These are phyloP conservation scores for Epizoanthus stellaris DNA, from an alignment of 92 coral and sea anemone genomes.

Conservation along the genomic window DNA sequence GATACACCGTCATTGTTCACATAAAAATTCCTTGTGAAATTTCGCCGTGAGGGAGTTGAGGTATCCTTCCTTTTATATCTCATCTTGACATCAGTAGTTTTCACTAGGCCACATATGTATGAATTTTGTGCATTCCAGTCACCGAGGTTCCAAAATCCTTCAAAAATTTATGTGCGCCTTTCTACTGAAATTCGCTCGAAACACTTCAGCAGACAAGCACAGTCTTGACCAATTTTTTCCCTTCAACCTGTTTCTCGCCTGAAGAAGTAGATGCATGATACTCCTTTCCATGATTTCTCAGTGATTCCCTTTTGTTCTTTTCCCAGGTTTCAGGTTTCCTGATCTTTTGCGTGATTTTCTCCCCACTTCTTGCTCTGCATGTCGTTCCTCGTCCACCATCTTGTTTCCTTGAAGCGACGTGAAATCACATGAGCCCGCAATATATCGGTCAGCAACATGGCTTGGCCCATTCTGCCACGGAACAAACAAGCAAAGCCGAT, in stretches of 20 bases:
- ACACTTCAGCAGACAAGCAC: conserved; percentile 15
- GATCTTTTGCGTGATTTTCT: conserved; percentile 6
- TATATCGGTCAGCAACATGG: too few species aligned
- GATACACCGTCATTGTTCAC: conserved; percentile 33
- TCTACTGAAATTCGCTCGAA: conserved; percentile 44
- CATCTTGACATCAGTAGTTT: conserved; percentile 39
- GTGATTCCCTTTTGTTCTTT: neutral
- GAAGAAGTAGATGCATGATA: neutral
- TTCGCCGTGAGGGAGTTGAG: too few species aligned
- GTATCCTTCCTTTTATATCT: neutral
- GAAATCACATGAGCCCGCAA: too few species aligned
- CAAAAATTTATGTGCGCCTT: conserved; percentile 25
- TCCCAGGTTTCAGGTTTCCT: neutral
- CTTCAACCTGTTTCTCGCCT: neutral
- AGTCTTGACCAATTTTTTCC: too few species aligned
- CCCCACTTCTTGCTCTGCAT: neutral
- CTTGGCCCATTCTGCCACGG: too few species aligned
- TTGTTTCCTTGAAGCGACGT: neutral
- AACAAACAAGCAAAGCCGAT: too few species aligned
- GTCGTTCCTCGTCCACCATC: neutral
- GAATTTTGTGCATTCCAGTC: conserved; percentile 55
- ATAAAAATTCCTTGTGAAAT: too few species aligned
- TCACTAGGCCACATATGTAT: conserved; percentile 22
- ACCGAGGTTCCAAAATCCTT: conserved; percentile 46
- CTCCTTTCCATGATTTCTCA: conserved; percentile 15